A percentile compares a stretch with the other conserved stretches of the same genome.
Conservation (phyloP, 92 coral and sea anemone genomes). For the Epizoanthus fatuus region DNA sequence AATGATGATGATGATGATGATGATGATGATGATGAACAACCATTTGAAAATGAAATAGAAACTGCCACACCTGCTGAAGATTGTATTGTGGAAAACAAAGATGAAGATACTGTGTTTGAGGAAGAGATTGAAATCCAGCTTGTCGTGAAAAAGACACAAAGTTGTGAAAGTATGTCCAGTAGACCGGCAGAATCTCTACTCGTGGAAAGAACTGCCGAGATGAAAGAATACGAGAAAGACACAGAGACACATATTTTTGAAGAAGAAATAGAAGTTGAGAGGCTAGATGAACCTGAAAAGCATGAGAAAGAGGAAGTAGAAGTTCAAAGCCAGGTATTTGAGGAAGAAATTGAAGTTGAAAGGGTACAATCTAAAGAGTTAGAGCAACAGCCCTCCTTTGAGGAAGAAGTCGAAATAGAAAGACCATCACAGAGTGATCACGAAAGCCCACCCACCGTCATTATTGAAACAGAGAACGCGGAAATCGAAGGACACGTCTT, state of each 20-base stretch:
- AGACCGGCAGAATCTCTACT: background rate
- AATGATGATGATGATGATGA: background rate
- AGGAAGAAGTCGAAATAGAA: slow-evolving; percentile 77
- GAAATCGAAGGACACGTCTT: slow-evolving; percentile 39
- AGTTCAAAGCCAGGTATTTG: slow-evolving; percentile 43
- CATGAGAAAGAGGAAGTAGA: slow-evolving; percentile 35
- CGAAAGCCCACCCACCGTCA: background rate
- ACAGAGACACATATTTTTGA: slow-evolving; percentile 44
- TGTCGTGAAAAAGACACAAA: background rate
- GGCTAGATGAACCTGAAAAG: slow-evolving; percentile 39
- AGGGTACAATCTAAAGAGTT: background rate
- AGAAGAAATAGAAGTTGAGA: slow-evolving; percentile 61
- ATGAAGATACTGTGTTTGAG: slow-evolving; percentile 13
- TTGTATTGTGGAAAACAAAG: background rate
- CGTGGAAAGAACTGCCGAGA: slow-evolving; percentile 4
- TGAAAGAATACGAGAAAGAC: background rate
- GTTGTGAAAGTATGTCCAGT: background rate
- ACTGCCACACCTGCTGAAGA: background rate
- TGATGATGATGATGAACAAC: background rate
- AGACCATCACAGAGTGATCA: slow-evolving; percentile 16
- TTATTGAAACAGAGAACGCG: background rate
- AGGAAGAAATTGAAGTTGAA: slow-evolving; percentile 45
- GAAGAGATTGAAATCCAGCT: slow-evolving; percentile 37
- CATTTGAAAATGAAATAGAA: background rate
- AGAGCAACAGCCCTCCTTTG: slow-evolving; percentile 44